Base-by-base conservation (phyloP, 2,797 vertebrate species). In the Poeciliopsis paucimaculata region DNA sequence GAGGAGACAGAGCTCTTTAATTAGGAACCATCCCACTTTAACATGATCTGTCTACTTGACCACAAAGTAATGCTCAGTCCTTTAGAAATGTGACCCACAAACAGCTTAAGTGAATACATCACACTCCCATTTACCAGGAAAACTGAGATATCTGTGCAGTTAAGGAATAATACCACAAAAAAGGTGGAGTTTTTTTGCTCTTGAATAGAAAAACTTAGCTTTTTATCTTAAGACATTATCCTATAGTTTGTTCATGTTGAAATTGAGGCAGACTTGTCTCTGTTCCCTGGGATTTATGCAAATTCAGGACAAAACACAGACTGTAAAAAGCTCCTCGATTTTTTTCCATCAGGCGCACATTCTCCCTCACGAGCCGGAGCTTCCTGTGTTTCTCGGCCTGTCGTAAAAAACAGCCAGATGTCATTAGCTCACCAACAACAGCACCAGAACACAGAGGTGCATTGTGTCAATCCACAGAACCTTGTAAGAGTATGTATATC, bases 321-420 rank as follows among this genome's bases (percentile, higher is more conserved):
- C 31, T 66, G 90, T 72, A 79, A 91, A 89, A 94, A 91, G 81
- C 85, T 77, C 76, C 73, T 88, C 81, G 60, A 86, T 91, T 93
- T 94, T 91, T 93, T 94, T 94, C 88, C 90, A 82, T 88, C 87
- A 90, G 80, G 86, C 80, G 72, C 87, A 86, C 62, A 79, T 77
- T 16, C 72, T 43, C 46, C 34, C 51, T 28, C 62, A 73, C 76
- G 76, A 85, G 76, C 75, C 39, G 81, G 70, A 85, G 91, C 94
- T 95, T 95, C 94, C 93, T 94, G 93, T 92, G 88, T 91, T 94
- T 92, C 82, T 84, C 81, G 87, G 89, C 78, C 86, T 83, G 93
- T 93, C 83, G 85, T 93, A 94, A 95, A 95, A 95, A 94, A 85
- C 87, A 90, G 93, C 93, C 94, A 95, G 93, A 95, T 95, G 94